A percentile compares a stretch with the other conserved stretches of the same genome.
phyloP scores from a whole-genome alignment of 1,140 invertebrate species.

The Drosophila ohnishii region DNA sequence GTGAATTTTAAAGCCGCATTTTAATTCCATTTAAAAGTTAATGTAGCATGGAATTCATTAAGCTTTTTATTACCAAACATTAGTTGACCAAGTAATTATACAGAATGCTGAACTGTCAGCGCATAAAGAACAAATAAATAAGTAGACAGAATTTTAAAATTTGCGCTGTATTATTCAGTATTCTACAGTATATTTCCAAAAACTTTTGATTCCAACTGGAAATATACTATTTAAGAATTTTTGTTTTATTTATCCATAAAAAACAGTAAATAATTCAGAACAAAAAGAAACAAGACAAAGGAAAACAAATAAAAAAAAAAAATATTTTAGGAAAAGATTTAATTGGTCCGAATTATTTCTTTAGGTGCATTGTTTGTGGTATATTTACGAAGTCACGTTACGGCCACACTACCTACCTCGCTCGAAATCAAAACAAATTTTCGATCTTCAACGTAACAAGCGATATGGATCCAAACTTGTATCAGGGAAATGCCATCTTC shows the following conservation, averaged over 20 bases:
- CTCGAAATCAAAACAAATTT: not conserved
- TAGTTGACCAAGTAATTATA: not conserved
- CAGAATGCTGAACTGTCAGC: not conserved
- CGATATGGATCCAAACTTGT: conserved; percentile 32
- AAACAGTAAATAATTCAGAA: not conserved
- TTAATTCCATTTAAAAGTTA: conserved; percentile 9
- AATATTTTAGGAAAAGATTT: not conserved
- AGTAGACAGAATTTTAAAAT: not conserved
- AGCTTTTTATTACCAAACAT: not conserved
- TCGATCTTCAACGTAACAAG: not conserved
- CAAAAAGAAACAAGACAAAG: not conserved
- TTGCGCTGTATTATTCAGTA: not conserved
- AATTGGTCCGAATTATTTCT: not conserved
- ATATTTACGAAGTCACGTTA: not conserved
- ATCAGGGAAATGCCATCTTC: conserved; percentile 40
- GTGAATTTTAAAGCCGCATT: not conserved
- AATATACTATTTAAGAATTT: not conserved
- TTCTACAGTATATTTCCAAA: not conserved
- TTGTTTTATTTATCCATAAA: not conserved
- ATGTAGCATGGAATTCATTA: conserved; percentile 34
- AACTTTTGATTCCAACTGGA: not conserved
- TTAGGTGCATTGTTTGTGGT: no score
- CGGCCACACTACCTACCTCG: not conserved
- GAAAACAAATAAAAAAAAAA: no score
- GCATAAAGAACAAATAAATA: not conserved